These are phyloP conservation scores for Anticlea derivata DNA, from an alignment of 2,888 invertebrate genomes.

Conservation along the genomic window DNA sequence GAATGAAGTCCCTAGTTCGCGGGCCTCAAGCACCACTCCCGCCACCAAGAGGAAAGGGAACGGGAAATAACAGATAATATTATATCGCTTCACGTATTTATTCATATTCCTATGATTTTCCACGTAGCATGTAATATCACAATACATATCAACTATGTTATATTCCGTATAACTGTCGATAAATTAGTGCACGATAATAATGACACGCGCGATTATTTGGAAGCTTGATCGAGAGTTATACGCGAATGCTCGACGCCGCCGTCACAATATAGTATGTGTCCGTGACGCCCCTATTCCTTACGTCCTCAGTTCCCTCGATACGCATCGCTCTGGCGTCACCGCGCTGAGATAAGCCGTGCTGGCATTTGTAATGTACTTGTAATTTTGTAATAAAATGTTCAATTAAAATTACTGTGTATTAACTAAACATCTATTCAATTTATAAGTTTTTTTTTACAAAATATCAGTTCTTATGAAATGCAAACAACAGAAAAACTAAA, in stretches of 20 bases:
- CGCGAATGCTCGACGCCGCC: constrained; percentile 47
- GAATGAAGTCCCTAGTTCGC: constrained; percentile 58
- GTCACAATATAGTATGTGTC: constrained; percentile 53
- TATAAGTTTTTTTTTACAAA: constrained; percentile 53
- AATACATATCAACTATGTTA: constrained; percentile 76
- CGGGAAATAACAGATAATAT: constrained; percentile 77
- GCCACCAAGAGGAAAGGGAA: constrained; percentile 80
- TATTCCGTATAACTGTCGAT: constrained; percentile 37
- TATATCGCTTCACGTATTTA: constrained; percentile 74
- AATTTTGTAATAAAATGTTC: constrained; percentile 74
- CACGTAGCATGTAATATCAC: constrained; percentile 81
- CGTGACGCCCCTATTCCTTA: constrained; percentile 56
- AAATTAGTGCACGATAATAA: constrained; percentile 8
- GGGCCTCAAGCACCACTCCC: constrained; percentile 75
- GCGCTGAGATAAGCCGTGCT: constrained; percentile 41
- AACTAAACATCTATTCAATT: constrained; percentile 52
- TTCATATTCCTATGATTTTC: constrained; percentile 73
- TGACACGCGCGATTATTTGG: constrained; percentile 7
- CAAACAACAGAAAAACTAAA: constrained; percentile 57
- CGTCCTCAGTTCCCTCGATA: constrained; percentile 40
- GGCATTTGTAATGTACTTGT: constrained; percentile 65
- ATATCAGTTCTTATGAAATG: constrained; percentile 56
- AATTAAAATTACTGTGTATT: constrained; percentile 52
- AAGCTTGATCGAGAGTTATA: constrained; percentile 52
- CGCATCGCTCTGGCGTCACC: constrained; percentile 42